Evolutionary conservation across 2,797 vertebrate species (phyloP).

Genomic region (Microctenopoma lineatum): DNA sequence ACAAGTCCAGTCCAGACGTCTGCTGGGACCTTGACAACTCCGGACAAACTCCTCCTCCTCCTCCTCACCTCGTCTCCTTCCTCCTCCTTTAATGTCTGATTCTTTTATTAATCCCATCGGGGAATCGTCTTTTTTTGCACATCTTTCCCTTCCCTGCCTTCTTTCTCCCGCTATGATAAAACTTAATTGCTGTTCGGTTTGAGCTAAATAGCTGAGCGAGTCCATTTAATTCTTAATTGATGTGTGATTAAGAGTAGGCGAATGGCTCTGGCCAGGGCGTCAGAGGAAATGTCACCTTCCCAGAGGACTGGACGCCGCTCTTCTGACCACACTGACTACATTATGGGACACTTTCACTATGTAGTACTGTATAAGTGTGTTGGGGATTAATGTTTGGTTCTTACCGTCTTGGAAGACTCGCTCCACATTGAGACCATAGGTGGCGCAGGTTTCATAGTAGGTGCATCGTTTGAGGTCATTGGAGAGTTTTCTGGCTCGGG

Average conservation of each 20-base stretch:
- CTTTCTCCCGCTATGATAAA: conserved; percentile 52
- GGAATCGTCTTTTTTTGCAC: conserved; percentile 18
- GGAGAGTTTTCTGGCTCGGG: conserved; percentile 91
- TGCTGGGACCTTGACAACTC: conserved; percentile 14
- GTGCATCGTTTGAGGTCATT: conserved; percentile 97
- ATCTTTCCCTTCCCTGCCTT: background rate
- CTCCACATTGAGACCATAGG: conserved; percentile 97
- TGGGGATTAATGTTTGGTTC: conserved; percentile 8
- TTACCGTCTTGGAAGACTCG: conserved; percentile 97
- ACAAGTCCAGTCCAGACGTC: no score
- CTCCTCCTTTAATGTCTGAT: conserved; percentile 37
- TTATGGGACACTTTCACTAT: background rate
- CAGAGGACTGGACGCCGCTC: conserved; percentile 44
- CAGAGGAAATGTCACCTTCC: conserved; percentile 70
- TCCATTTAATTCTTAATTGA: conserved; percentile 79
- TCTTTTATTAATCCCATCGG: conserved; percentile 47
- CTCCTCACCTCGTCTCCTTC: conserved; percentile 3
- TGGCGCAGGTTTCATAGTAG: conserved; percentile 97
- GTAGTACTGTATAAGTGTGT: background rate
- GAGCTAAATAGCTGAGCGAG: conserved; percentile 68
- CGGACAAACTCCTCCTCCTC: conserved; percentile 23
- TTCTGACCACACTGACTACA: background rate
- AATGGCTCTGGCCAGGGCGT: conserved; percentile 27
- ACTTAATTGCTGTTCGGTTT: conserved; percentile 65
- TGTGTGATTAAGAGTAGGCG: conserved; percentile 69